Evolutionary conservation across 2,888 invertebrate species (phyloP), one percentile per base, ranked within the genome.

Genomic region (Reticulitermes lucifugus): DNA sequence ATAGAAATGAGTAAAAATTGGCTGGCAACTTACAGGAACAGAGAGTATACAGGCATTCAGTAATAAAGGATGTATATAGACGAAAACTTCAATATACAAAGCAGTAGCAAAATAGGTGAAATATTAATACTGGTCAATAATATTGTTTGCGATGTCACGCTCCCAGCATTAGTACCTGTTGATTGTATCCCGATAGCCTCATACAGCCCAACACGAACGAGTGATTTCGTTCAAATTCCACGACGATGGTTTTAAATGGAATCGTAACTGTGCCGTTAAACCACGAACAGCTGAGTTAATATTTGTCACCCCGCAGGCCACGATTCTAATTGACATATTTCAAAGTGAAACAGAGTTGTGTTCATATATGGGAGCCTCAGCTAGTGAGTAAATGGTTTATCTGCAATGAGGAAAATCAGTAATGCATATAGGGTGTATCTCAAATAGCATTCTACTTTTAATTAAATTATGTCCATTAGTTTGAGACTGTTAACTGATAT

Each of bases 261-360:
- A 41, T 41, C 21, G 73, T 21, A 41, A 41, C 73, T 41, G 41
- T 41, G 14, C 41, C 35, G 73, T 73, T 29, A 73, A 35, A 73
- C 73, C 73, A 73, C 35, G 41, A 73, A 70, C 70, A 73, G 73
- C 73, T 73, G 35, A 41, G 41, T 35, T 73, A 35, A 73, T 73
- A 73, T 73, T 73, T 73, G 77, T 46, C 77, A 46, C 51, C 41
- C 46, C 18, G 70, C 70, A 70, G 70, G 70, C 70, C 70, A 25
- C 73, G 5, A 29, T 22, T 73, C 9, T 70, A 70, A 25, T 73
- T 35, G 73, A 73, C 73, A 41, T 73, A 73, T 73, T 73, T 41
- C 73, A 73, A 29, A 73, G 35, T 41, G 35, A 73, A 73, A 70
- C 70, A 70, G 70, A 25, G 70, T 55, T 55, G 55, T 55, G 55